phyloP scores from a whole-genome alignment of 2,888 invertebrate species.

The Drosophila falleni region DNA sequence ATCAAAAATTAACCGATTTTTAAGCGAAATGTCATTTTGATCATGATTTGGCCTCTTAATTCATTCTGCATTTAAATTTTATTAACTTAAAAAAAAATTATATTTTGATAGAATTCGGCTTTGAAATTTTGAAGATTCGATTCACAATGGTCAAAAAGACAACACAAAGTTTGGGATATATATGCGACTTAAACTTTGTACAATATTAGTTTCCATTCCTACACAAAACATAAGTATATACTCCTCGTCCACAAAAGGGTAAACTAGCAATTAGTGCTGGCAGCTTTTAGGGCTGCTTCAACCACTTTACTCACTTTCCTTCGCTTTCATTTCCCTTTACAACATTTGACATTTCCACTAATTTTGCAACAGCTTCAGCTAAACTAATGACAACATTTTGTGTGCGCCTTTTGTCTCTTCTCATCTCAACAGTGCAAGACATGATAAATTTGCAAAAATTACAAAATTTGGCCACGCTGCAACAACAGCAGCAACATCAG shows the following conservation, averaged over 20 bases:
- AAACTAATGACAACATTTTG: constrained; percentile 77
- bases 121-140: no score
- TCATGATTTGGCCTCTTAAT: no score
- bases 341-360: constrained; percentile 40
- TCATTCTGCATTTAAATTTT: no score
- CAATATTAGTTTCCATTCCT: constrained; percentile 53
- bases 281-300: constrained; percentile 46
- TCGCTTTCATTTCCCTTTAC: neutral
- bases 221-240: constrained; percentile 31
- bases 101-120: no score
- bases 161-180: no score
- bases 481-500: constrained; percentile 86
- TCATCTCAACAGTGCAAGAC: constrained; percentile 84
- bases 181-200: neutral
- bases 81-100: no score
- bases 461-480: constrained; percentile 91
- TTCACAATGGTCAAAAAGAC: no score
- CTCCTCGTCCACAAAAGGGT: constrained; percentile 14
- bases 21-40: no score
- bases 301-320: neutral
- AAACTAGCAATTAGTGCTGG: constrained; percentile 64
- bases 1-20: no score
- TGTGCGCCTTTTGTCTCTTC: constrained; percentile 53
- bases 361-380: constrained; percentile 56
- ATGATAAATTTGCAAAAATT: constrained; percentile 88